These are phyloP conservation scores for Lutraria lutraria DNA, from an alignment of 2,888 invertebrate species.

Conservation along the genomic window DNA sequence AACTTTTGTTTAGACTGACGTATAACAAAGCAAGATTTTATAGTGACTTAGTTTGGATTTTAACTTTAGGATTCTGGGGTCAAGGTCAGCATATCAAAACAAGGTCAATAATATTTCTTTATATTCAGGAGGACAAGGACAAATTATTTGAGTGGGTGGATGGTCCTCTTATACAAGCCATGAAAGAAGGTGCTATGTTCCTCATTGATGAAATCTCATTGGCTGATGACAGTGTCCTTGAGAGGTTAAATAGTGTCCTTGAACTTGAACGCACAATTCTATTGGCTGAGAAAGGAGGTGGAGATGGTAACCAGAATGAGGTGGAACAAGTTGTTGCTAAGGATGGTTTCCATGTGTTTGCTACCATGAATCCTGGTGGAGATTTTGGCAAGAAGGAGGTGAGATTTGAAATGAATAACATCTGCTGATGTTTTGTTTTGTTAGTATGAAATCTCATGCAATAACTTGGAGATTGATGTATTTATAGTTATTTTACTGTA, in stretches of 20 bases:
- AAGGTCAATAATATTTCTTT: too few species aligned
- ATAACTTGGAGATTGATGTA: too few species aligned
- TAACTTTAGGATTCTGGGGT: too few species aligned
- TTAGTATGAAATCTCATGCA: too few species aligned
- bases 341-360: conserved; percentile 94
- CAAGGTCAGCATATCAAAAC: too few species aligned
- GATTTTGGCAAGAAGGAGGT: conserved; percentile 99
- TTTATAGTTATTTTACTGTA: too few species aligned
- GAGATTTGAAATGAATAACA: conserved; percentile 37
- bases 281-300: conserved; percentile 93
- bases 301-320: conserved; percentile 86
- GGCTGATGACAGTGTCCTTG: conserved; percentile 98
- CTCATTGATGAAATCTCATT: conserved; percentile 99
- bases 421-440: too few species aligned
- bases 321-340: conserved; percentile 88
- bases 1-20: too few species aligned
- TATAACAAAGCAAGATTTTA: too few species aligned
- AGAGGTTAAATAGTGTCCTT: conserved; percentile 97
- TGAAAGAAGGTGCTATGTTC: conserved; percentile 95
- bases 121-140: conserved; percentile 61
- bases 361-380: conserved; percentile 99
- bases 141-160: conserved; percentile 98
- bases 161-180: conserved; percentile 96
- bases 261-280: conserved; percentile 96
- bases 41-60: too few species aligned